Percentiles rank a stretch among this genome's conserved stretches.
Conservation (phyloP, 2,113 vertebrate genomes). For the Rana temporaria region DNA sequence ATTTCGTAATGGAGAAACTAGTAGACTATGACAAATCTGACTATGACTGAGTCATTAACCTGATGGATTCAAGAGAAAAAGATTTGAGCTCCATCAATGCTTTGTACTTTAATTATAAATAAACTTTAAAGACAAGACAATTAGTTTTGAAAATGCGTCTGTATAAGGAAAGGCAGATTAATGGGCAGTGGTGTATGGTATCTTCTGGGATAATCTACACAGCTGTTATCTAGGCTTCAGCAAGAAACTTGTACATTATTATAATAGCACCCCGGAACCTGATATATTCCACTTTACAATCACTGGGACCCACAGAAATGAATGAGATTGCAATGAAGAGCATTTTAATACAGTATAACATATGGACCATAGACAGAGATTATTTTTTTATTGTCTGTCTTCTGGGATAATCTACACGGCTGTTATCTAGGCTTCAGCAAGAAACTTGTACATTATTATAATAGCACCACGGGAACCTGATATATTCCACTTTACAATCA, state of each 20-base stretch:
- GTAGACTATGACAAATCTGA: not conserved
- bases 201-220: constrained; percentile 22
- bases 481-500: no score
- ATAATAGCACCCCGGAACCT: no score
- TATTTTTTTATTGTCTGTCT: no score
- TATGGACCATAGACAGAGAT: no score
- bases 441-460: not conserved
- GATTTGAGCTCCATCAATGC: constrained; percentile 15
- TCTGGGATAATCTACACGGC: constrained; percentile 16
- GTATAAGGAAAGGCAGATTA: constrained; percentile 35
- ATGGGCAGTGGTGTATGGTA: constrained; percentile 43
- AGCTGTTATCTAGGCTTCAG: constrained; percentile 18
- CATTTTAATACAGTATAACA: no score
- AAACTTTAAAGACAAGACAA: constrained; percentile 29
- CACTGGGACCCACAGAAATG: not conserved
- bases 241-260: not conserved
- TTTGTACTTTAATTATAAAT: constrained; percentile 30
- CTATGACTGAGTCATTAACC: constrained; percentile 47
- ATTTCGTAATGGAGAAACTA: not conserved
- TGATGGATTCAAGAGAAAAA: constrained; percentile 51
- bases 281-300: no score
- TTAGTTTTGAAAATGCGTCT: not conserved
- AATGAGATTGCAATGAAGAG: not conserved
- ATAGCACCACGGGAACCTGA: no score
- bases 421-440: constrained; percentile 19